Conservation (phyloP, 2,797 vertebrate species). For the Acrossocheilus fasciatus region DNA sequence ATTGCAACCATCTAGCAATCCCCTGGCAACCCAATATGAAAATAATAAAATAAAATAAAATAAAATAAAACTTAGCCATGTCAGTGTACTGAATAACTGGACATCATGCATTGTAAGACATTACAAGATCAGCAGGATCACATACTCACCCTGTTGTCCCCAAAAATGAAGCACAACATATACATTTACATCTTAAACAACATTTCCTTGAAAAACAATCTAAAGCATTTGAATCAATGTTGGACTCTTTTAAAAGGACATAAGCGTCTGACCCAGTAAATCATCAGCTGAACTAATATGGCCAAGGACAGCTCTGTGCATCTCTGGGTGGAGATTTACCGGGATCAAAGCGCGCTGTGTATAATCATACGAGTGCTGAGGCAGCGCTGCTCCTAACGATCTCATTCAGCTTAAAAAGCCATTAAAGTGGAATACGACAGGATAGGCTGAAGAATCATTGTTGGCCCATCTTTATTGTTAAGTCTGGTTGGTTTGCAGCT, state of each 20-base stretch:
- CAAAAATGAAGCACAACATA: background rate
- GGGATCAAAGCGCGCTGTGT: constrained; percentile 54
- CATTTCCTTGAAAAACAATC: background rate
- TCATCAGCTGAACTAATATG: constrained; percentile 60
- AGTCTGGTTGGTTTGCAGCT: constrained; percentile 45
- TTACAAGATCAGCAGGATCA: background rate
- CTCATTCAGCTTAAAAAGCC: constrained; percentile 72
- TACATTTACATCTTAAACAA: constrained; percentile 16
- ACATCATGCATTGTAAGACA: background rate
- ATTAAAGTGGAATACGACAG: constrained; percentile 68
- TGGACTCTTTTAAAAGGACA: constrained; percentile 49
- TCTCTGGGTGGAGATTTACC: constrained; percentile 65
- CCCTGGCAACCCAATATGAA: too few relatives aligned
- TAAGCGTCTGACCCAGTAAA: constrained; percentile 55
- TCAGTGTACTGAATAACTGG: background rate
- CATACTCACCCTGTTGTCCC: background rate
- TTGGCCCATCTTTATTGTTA: constrained; percentile 67
- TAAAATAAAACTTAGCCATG: too few relatives aligned
- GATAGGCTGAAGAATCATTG: constrained; percentile 54
- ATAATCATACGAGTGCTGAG: constrained; percentile 72
- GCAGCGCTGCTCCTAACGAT: constrained; percentile 70
- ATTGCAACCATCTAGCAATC: background rate
- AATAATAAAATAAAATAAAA: too few relatives aligned
- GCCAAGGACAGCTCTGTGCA: constrained; percentile 60
- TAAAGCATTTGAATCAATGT: constrained; percentile 39